These are phyloP conservation scores for Tetrax tetrax DNA, from an alignment of 2,113 vertebrate species.

Conservation along the genomic window DNA sequence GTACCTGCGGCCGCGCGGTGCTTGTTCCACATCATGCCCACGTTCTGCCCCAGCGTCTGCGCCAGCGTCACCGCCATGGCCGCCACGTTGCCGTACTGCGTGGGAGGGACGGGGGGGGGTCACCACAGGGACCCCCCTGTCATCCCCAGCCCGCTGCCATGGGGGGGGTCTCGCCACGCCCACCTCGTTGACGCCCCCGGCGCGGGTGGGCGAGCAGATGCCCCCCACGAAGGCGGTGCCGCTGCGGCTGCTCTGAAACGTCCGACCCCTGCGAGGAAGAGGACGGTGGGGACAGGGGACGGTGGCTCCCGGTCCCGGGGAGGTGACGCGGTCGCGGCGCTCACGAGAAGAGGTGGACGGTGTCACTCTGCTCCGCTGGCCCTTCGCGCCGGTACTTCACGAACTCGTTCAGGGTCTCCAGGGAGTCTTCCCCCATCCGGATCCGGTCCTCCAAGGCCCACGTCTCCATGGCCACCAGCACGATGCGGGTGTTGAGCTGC, in stretches of 20 bases:
- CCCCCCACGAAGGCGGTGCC: slow-evolving; percentile 90
- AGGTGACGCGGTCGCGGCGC: rapidly evolving
- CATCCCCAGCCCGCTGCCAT: slow-evolving; percentile 62
- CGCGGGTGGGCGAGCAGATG: slow-evolving; percentile 83
- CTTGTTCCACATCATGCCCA: slow-evolving; percentile 97
- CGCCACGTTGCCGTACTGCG: slow-evolving; percentile 87
- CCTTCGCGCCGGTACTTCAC: slow-evolving; percentile 89
- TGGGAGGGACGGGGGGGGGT: background rate
- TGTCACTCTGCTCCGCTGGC: slow-evolving; percentile 85
- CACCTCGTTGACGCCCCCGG: slow-evolving; percentile 91
- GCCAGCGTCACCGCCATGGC: slow-evolving; percentile 90
- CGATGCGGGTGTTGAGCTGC: slow-evolving; percentile 94
- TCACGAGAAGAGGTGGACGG: slow-evolving; percentile 93
- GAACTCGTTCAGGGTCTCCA: slow-evolving; percentile 87
- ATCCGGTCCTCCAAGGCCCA: slow-evolving; percentile 90
- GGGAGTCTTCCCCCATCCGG: slow-evolving; percentile 82
- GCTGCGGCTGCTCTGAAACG: slow-evolving; percentile 91
- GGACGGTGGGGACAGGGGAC: background rate
- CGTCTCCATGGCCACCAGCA: slow-evolving; percentile 96
- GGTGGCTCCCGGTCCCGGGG: rapidly evolving
- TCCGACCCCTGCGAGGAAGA: slow-evolving; percentile 81
- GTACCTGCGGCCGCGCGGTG: slow-evolving; percentile 85
- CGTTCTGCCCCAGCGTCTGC: slow-evolving; percentile 94
- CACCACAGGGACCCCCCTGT: background rate
- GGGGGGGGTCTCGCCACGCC: background rate